Evolutionary conservation across 2,797 vertebrate species (phyloP).

Genomic region (Geotrypetes seraphini): DNA sequence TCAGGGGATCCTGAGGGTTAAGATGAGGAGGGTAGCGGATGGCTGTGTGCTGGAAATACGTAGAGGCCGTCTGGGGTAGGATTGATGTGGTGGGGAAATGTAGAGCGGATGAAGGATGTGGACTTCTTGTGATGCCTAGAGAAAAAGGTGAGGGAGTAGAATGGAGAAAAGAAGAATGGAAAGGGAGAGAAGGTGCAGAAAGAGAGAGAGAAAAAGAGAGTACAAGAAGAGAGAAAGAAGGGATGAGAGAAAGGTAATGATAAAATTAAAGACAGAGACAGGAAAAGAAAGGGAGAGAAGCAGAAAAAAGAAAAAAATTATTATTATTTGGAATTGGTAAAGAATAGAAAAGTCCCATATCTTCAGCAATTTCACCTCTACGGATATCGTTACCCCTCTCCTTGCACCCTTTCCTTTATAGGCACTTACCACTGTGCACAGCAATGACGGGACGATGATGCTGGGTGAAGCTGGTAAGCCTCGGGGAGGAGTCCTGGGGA

Average conservation of each 20-base stretch:
- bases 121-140: slow-evolving; percentile 78
- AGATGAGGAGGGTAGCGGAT: slow-evolving; percentile 92
- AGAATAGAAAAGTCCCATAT: too few species aligned
- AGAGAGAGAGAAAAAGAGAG: too few species aligned
- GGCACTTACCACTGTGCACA: slow-evolving; percentile 82
- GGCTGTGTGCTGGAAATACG: slow-evolving; percentile 87
- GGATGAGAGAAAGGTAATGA: too few species aligned
- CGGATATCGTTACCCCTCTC: neutral
- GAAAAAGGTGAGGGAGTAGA: neutral
- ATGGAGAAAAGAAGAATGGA: neutral
- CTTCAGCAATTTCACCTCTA: too few species aligned
- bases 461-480: slow-evolving; percentile 87
- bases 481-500: slow-evolving; percentile 85
- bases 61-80: slow-evolving; percentile 68
- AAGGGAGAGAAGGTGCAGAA: neutral
- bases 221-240: too few species aligned
- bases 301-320: too few species aligned
- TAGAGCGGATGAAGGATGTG: slow-evolving; percentile 83
- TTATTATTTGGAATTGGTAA: too few species aligned
- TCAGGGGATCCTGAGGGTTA: slow-evolving; percentile 86
- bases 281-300: too few species aligned
- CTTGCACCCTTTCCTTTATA: too few species aligned
- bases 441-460: slow-evolving; percentile 96
- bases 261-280: too few species aligned
- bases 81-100: slow-evolving; percentile 85